phyloP scores from a whole-genome alignment of 2,797 vertebrate species.

The Artibeus lituratus region DNA sequence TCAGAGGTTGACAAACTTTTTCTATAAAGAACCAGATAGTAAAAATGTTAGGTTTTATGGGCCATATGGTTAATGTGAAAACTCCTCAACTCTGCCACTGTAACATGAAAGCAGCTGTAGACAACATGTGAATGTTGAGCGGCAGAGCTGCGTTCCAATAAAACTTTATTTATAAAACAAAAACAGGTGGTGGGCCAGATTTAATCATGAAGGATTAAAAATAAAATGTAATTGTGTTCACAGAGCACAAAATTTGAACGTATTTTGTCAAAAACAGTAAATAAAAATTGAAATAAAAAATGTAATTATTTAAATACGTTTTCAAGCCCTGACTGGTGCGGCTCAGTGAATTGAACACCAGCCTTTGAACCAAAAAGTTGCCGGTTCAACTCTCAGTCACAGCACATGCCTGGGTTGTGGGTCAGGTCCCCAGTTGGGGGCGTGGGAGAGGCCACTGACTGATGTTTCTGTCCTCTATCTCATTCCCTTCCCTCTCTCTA shows the following conservation, averaged over 20 bases:
- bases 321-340: not conserved
- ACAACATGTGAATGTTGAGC: not conserved
- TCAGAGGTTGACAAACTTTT: not conserved
- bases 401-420: too few relatives aligned
- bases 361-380: too few relatives aligned
- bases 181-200: not conserved
- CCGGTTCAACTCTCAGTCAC: too few relatives aligned
- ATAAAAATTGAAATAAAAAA: not conserved
- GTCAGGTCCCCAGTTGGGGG: too few relatives aligned
- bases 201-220: not conserved
- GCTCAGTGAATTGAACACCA: too few relatives aligned
- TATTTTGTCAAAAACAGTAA: not conserved
- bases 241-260: constrained; percentile 6
- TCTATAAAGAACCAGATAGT: not conserved
- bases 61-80: not conserved
- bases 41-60: not conserved
- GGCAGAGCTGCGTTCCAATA: not conserved
- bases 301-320: not conserved
- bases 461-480: too few relatives aligned
- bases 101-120: not conserved
- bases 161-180: constrained; percentile 26
- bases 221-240: constrained; percentile 20
- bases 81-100: not conserved
- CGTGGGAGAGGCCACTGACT: too few relatives aligned
- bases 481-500: too few relatives aligned